Evolutionary conservation across 2,113 vertebrate genomes (phyloP), one percentile per base, ranked within the genome.

Genomic region (Noturus placidus): DNA sequence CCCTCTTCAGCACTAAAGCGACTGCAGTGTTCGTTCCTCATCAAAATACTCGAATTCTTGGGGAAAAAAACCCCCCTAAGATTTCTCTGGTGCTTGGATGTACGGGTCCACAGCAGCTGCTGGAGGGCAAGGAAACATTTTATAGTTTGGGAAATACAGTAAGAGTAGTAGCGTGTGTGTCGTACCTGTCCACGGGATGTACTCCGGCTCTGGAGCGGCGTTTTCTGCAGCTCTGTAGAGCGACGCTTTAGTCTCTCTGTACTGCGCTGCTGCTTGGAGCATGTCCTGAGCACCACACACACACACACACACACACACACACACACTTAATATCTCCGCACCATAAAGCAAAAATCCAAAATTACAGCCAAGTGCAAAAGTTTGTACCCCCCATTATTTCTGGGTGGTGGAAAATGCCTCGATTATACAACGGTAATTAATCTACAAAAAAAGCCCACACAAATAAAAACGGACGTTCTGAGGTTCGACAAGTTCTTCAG

Each of bases 161-260:
- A 3, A 22, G 10, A 72, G 35, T 4, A n/a, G 19, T 0, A 4
- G 59, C 22, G 20, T 30, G 27, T 25, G 42, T 5, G 25, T 33
- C 3, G 42, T 87, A 99, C 98, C 98, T 93, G 98, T 99, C 98
- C 98, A 99, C 0, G 98, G 98, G 90, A 99, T 87, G 89, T 97
- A 97, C 88, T 99, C 98, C 0, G 97, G 97, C 76, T 99, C 98
- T 46, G 93, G 88, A 78, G 93, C 92, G 11, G 87, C 65, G 0
- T 92, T 92, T 11, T 96, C 97, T 90, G 95, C 94, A 3, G 92
- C 94, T 93, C 94, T 95, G 91, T 99, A 99, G 22, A 96, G 88
- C 72, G 95, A 96, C 35, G 92, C 94, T 93, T 95, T 97, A 27
- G 95, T 96, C 0, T 97, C 97, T 85, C 98, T 95, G 94, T 97